Evolutionary conservation across 2,888 invertebrate genomes (phyloP).

Genomic region (Steinernema hermaphroditum): DNA sequence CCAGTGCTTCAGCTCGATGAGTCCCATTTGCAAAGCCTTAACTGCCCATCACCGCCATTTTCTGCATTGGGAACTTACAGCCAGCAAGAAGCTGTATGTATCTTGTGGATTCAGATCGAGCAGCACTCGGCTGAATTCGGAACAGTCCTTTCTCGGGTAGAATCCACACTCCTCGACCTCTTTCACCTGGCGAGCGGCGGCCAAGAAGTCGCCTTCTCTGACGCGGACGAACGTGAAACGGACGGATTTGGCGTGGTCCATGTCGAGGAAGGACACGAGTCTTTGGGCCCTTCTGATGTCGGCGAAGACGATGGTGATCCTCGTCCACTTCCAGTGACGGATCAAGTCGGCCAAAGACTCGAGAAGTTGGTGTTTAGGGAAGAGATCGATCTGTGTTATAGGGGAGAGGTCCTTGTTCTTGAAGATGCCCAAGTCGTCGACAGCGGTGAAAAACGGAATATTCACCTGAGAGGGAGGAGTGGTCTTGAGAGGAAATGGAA

Average conservation of each 20-base stretch:
- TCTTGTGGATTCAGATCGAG: slow-evolving; percentile 62
- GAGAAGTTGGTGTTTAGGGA: slow-evolving; percentile 59
- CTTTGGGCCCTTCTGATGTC: slow-evolving; percentile 58
- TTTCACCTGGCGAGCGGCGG: slow-evolving; percentile 58
- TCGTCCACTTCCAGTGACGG: slow-evolving; percentile 62
- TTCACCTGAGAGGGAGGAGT: slow-evolving; percentile 49
- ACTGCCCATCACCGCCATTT: no score
- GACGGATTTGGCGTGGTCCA: slow-evolving; percentile 54
- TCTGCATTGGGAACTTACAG: no score
- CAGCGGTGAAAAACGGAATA: slow-evolving; percentile 57
- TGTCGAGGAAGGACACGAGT: slow-evolving; percentile 59
- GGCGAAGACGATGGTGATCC: slow-evolving; percentile 61
- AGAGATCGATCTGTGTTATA: slow-evolving; percentile 49
- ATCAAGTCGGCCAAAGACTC: slow-evolving; percentile 62
- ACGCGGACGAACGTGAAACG: slow-evolving; percentile 61
- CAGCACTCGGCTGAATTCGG: slow-evolving; percentile 61
- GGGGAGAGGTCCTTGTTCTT: slow-evolving; percentile 35
- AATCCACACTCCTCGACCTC: slow-evolving; percentile 61
- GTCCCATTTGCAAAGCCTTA: slow-evolving; percentile 64
- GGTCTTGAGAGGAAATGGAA: no score
- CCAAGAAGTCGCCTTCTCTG: slow-evolving; percentile 56
- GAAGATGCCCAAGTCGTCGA: slow-evolving; percentile 48
- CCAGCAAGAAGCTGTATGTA: slow-evolving; percentile 60
- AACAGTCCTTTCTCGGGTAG: slow-evolving; percentile 57
- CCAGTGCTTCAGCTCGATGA: slow-evolving; percentile 66